Conservation (phyloP, 2,888 invertebrate genomes). For the Graphium colonna region DNA sequence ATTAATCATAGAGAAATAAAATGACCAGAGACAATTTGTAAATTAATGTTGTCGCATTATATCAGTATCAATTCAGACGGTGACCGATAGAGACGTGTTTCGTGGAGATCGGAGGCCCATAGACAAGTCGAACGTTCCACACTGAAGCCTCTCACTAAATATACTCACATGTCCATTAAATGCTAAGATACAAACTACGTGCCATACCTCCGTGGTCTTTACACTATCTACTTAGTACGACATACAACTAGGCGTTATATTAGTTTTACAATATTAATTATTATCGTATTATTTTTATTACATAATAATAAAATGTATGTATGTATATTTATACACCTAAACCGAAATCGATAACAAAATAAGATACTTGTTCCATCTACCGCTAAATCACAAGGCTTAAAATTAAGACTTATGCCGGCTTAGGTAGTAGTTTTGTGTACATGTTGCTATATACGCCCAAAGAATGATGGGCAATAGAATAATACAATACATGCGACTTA, state of each 20-base stretch:
- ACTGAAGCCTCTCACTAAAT: slow-evolving; percentile 60
- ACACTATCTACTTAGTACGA: slow-evolving; percentile 41
- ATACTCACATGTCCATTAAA: slow-evolving; percentile 52
- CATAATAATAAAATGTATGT: slow-evolving; percentile 12
- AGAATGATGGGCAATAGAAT: no score
- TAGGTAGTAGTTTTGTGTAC: no score
- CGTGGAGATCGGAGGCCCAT: slow-evolving; percentile 30
- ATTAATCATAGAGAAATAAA: no score
- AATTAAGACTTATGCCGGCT: slow-evolving; percentile 11
- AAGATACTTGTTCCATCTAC: slow-evolving; percentile 32
- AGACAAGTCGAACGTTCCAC: slow-evolving; percentile 34
- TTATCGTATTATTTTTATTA: slow-evolving; percentile 33
- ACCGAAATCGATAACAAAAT: slow-evolving; percentile 34
- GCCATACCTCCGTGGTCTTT: slow-evolving; percentile 49
- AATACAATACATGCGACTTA: no score
- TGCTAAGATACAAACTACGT: slow-evolving; percentile 55
- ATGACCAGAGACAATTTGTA: no score
- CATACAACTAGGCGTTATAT: slow-evolving; percentile 41
- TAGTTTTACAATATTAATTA: slow-evolving; percentile 44
- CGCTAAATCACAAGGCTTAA: slow-evolving; percentile 41
- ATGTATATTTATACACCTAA: slow-evolving; percentile 38
- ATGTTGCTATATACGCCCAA: no score
- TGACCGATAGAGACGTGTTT: not conserved
- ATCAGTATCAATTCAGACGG: slow-evolving; percentile 7
- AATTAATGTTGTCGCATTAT: no score